Evolutionary conservation across 2,113 vertebrate species (phyloP).

Genomic region (Mirza zaza): DNA sequence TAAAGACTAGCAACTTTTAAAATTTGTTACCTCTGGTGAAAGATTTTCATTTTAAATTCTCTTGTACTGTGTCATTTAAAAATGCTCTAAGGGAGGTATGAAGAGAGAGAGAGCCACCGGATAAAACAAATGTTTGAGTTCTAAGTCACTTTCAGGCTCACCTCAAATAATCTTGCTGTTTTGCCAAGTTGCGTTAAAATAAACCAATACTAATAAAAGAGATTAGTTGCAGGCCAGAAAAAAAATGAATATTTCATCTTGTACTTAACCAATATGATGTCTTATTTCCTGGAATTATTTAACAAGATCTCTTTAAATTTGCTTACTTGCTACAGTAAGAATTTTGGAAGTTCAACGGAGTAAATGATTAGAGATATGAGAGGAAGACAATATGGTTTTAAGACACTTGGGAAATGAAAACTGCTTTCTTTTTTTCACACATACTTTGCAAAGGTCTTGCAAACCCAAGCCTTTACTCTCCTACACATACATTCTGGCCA

Average conservation of each 20-base stretch:
- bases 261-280: not conserved
- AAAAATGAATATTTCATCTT: not conserved
- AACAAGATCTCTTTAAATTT: not conserved
- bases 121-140: not conserved
- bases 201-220: not conserved
- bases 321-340: not conserved
- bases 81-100: too few relatives aligned
- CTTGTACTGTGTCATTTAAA: not conserved
- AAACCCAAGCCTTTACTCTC: not conserved
- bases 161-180: not conserved
- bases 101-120: not conserved
- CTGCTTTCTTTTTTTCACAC: not conserved
- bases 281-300: not conserved
- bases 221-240: not conserved
- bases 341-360: not conserved
- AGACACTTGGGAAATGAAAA: not conserved
- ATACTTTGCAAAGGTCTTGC: not conserved
- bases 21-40: not conserved
- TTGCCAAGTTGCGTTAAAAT: not conserved
- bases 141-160: not conserved
- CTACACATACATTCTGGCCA: not conserved
- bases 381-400: not conserved
- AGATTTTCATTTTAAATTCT: not conserved
- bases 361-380: not conserved
- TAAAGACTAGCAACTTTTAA: not conserved